Evolutionary conservation across 1,140 invertebrate species (phyloP).

Genomic region (Zaprionus inermis): DNA sequence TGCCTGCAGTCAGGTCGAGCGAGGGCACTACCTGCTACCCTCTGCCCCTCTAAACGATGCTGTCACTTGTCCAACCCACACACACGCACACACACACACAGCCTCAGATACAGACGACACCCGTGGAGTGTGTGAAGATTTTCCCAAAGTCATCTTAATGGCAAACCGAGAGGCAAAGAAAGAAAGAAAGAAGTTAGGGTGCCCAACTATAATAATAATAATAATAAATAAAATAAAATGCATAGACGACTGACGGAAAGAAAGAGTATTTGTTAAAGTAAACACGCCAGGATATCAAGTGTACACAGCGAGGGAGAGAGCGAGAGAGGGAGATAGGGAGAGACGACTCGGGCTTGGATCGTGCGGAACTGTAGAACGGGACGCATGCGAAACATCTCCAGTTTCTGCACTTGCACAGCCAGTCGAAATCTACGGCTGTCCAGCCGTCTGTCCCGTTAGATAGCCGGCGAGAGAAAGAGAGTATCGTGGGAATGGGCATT

Average conservation of each 20-base stretch:
- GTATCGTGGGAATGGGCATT: conserved; percentile 81
- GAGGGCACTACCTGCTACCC: conserved; percentile 72
- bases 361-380: conserved; percentile 22
- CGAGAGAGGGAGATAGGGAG: neutral
- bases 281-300: conserved; percentile 83
- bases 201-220: conserved; percentile 70
- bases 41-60: conserved; percentile 67
- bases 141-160: conserved; percentile 69
- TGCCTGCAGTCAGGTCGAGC: conserved; percentile 33
- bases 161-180: conserved; percentile 52
- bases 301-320: conserved; percentile 50
- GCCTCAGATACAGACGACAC: conserved; percentile 18
- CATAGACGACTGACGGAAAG: conserved; percentile 48
- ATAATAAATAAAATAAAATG: conserved; percentile 68
- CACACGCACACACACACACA: conserved; percentile 14
- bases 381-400: conserved; percentile 69
- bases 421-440: conserved; percentile 32
- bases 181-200: conserved; percentile 48
- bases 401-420: conserved; percentile 76
- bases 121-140: conserved; percentile 61
- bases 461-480: conserved; percentile 58
- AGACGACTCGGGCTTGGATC: conserved; percentile 9
- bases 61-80: conserved; percentile 63
- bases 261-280: conserved; percentile 80
- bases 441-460: conserved; percentile 48